Evolutionary conservation across 2,888 invertebrate species (phyloP), one percentile per base, ranked within the genome.

Genomic region (Ellobium chinense): DNA sequence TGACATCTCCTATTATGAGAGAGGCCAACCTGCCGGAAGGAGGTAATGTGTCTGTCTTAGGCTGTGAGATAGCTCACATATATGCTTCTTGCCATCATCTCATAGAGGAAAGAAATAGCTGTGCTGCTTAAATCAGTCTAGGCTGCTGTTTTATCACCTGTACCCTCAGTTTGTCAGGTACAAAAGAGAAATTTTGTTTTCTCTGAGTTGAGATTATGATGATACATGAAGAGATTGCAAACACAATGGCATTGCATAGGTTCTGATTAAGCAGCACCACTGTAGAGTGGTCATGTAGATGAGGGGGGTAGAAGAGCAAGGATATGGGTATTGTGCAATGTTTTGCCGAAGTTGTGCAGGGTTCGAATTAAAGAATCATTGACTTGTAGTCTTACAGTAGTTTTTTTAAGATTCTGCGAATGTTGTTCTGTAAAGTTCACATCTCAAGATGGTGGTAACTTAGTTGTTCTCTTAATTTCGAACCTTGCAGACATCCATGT

Each of bases 1-100:
- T 99, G 84, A 98, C 99, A 73, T 98, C 98, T 85, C 98, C 98
- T 68, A 94, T 98, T 76, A 96, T 98, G 95, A 95, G 98, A 83
- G 98, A 98, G 93, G 82, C 87, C 5, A 85, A 85, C 39, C 73
- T 83, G 21, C 80, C 86, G 24, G 89, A 89, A 81, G 91, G 88
- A 87, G 90, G 34, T 72, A 31, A 14, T 62, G 63, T 62, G 21
- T 21, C n/a, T n/a, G n/a, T n/a, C 31, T 12, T 29, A 7, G 31
- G 27, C 31, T 14, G 21, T 65, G 29, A 65, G 65, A 0, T 14
- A 1, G 27, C 5, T 31, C 24, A 9, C 31, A n/a, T n/a, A n/a
- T n/a, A n/a, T n/a, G n/a, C n/a, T n/a, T n/a, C n/a, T n/a, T n/a
- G n/a, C n/a, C n/a, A n/a, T n/a, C n/a, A n/a, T n/a, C 36, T 62